phyloP scores from a whole-genome alignment of 1,140 invertebrate species.

The Glossosoma conforme region DNA sequence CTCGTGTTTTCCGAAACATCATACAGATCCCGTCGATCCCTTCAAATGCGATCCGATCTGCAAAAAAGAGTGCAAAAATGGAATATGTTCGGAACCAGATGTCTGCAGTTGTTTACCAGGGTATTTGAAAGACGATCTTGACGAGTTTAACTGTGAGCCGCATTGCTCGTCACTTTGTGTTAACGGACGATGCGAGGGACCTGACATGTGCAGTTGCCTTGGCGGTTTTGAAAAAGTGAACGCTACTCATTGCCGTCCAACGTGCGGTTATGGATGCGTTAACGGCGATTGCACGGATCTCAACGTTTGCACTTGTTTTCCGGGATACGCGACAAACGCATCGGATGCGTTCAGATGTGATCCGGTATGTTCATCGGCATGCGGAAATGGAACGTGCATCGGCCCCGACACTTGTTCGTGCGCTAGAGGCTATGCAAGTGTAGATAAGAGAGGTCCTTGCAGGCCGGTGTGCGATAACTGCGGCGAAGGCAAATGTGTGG shows the following conservation, averaged over 20 bases:
- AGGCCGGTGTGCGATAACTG: conserved; percentile 6
- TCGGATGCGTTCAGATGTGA: conserved; percentile 6
- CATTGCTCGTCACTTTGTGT: conserved; percentile 42
- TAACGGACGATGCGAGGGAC: conserved; percentile 44
- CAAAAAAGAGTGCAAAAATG: conserved; percentile 15
- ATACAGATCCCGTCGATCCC: conserved; percentile 31
- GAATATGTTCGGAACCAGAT: conserved; percentile 43
- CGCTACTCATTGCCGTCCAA: neutral
- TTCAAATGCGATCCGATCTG: conserved; percentile 34
- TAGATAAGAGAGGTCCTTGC: neutral
- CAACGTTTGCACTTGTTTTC: conserved; percentile 39
- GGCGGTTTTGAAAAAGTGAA: conserved; percentile 2
- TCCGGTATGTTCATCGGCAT: conserved; percentile 1
- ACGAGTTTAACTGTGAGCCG: conserved; percentile 36
- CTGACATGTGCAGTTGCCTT: conserved; percentile 33
- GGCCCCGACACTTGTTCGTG: conserved; percentile 35
- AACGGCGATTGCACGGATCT: conserved; percentile 7
- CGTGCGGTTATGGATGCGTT: conserved; percentile 1
- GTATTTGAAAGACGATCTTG: neutral
- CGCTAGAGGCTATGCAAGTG: neutral
- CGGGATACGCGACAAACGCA: neutral
- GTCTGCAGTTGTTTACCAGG: conserved; percentile 37
- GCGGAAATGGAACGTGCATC: conserved; percentile 16
- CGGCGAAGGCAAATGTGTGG: conserved; percentile 34
- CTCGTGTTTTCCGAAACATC: conserved; percentile 36